Percentiles rank a stretch among this genome's conserved stretches.
Evolutionary conservation across 2,113 vertebrate species (phyloP).

Genomic region (Colaptes auratus): DNA sequence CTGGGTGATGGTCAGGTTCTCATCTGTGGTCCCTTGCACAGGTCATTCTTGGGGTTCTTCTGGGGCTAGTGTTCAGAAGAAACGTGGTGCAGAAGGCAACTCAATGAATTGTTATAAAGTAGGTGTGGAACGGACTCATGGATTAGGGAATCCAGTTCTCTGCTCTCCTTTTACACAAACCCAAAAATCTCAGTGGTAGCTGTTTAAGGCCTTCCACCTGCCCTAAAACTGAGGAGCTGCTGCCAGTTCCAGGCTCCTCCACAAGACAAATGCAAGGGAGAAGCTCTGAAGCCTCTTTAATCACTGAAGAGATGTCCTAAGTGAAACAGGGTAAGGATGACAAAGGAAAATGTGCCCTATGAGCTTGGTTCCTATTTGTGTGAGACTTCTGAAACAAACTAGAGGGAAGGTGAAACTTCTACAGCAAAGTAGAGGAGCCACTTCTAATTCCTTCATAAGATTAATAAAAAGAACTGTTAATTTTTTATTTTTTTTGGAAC

Average conservation of each 20-base stretch:
- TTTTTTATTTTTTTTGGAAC: neutral
- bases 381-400: neutral
- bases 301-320: neutral
- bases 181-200: neutral
- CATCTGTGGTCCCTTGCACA: neutral
- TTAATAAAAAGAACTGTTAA: neutral
- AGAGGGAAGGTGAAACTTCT: neutral
- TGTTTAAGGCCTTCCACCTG: neutral
- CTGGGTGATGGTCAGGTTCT: neutral
- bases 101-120: neutral
- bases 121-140: neutral
- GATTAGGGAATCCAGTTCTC: neutral
- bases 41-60: neutral
- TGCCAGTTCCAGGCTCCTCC: neutral
- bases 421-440: neutral
- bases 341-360: neutral
- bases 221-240: neutral
- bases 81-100: neutral
- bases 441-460: neutral
- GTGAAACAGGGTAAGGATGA: neutral
- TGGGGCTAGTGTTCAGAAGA: neutral
- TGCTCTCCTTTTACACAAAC: neutral
- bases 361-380: neutral
- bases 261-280: neutral
- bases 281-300: neutral